Evolutionary conservation across 2,113 vertebrate genomes (phyloP).

Genomic region (Castor canadensis): DNA sequence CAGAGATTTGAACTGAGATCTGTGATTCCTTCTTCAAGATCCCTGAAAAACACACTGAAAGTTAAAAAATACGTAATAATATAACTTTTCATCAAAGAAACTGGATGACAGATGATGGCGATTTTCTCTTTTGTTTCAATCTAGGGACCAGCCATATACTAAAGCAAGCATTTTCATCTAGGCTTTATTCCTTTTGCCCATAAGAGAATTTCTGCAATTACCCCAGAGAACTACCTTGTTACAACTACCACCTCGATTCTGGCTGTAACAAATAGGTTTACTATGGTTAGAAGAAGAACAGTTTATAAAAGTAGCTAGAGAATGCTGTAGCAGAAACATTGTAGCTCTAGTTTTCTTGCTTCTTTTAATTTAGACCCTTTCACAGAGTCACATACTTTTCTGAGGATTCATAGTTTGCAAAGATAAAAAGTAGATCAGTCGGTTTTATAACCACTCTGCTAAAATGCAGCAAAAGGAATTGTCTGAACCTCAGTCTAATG

Average conservation of each 20-base stretch:
- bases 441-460: background rate
- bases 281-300: constrained; percentile 22
- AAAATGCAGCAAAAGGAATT: constrained; percentile 2
- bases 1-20: background rate
- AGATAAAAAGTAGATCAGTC: background rate
- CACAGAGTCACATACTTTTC: background rate
- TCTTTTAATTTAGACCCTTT: background rate
- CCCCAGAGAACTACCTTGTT: background rate
- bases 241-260: background rate
- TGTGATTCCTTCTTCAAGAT: background rate
- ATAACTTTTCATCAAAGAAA: background rate
- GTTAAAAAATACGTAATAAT: background rate
- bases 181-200: background rate
- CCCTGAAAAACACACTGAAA: background rate
- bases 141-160: background rate
- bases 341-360: background rate
- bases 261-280: background rate
- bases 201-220: background rate
- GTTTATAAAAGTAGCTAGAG: constrained; percentile 22
- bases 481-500: background rate
- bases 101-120: background rate
- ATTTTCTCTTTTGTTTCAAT: constrained; percentile 42
- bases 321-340: background rate
- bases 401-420: constrained; percentile 21
- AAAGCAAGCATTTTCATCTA: constrained; percentile 5